phyloP scores from a whole-genome alignment of 2,888 invertebrate species.

The Eupithecia subfuscata region DNA sequence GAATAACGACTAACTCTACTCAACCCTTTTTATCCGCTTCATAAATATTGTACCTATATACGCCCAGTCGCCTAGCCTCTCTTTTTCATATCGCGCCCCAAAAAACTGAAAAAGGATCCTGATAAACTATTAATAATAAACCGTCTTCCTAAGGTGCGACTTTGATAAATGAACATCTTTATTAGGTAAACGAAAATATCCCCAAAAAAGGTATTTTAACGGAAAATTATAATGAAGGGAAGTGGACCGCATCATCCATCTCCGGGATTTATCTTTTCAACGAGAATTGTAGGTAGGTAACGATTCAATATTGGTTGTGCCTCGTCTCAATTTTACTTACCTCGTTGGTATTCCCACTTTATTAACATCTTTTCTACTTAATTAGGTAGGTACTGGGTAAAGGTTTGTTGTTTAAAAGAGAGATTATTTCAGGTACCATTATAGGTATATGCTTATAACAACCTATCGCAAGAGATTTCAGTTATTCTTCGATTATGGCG shows the following conservation, averaged over 20 bases:
- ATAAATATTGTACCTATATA: neutral
- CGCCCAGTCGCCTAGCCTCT: neutral
- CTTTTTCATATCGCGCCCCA: neutral
- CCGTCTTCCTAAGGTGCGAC: conserved; percentile 3
- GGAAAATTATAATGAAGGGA: conserved; percentile 39
- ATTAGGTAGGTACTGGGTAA: neutral
- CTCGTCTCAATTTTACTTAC: neutral
- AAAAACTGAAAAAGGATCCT: conserved; percentile 2
- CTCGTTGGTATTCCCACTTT: neutral
- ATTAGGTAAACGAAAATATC: conserved; percentile 23
- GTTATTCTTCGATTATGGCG: no score
- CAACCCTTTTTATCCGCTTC: neutral
- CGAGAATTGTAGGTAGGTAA: conserved; percentile 19
- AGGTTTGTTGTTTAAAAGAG: neutral
- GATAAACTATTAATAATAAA: conserved; percentile 12
- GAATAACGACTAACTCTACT: neutral
- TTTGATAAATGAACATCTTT: conserved; percentile 35
- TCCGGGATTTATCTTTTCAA: conserved; percentile 35
- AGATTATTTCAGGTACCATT: neutral
- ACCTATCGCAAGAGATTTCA: no score
- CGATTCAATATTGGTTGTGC: neutral
- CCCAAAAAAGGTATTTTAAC: conserved; percentile 25
- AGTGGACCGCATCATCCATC: conserved; percentile 38
- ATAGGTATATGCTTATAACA: no score
- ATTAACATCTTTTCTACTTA: neutral